Base-by-base conservation (phyloP, 2,797 vertebrate genomes). In the Helicolenus hilgendorfi region DNA sequence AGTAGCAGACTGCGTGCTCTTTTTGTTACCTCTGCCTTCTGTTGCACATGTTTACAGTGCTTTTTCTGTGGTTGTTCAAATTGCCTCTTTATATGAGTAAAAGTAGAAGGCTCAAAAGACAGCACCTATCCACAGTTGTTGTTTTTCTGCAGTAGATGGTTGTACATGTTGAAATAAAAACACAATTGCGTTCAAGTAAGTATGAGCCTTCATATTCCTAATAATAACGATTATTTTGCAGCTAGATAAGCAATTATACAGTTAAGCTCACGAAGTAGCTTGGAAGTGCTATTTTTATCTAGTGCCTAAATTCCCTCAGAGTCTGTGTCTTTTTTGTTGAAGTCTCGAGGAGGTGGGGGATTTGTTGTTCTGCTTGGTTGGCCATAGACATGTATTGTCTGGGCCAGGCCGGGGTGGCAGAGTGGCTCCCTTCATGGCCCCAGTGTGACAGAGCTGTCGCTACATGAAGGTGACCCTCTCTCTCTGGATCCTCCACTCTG, bases 381-480 rank as follows among this genome's bases (percentile, higher is more conserved):
- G 73, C 81, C 72, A 58, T 69, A 91, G 96, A 94, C 94, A 92
- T 94, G 92, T 81, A 81, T 93, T 88, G 92, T 90, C 70, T 91
- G 92, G 88, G 65, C 89, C 69, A 65, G 92, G 85, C 72, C 81
- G 13, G 49, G 84, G 90, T 88, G 88, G 94, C 87, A 83, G 79
- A 89, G 84, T 86, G 76, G 87, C 76, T 90, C 76, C 88, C 73
- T 80, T 93, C 92, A 45, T 85, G 85, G 87, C 94, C 96, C 92
- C 89, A 29, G 79, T 91, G 90, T 94, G 94, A 96, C 96, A 92
- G 88, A 92, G 86, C 92, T 87, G 90, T 93, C 88, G 84, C 89
- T 91, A 92, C 94, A 91, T 96, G 95, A 97, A 97, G 96, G 97
- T 97, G 96, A 97, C 97, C 92, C 94, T 87, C 90, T 91, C 49